phyloP scores from a whole-genome alignment of 2,113 vertebrate genomes.

The Barnardius zonarius region DNA sequence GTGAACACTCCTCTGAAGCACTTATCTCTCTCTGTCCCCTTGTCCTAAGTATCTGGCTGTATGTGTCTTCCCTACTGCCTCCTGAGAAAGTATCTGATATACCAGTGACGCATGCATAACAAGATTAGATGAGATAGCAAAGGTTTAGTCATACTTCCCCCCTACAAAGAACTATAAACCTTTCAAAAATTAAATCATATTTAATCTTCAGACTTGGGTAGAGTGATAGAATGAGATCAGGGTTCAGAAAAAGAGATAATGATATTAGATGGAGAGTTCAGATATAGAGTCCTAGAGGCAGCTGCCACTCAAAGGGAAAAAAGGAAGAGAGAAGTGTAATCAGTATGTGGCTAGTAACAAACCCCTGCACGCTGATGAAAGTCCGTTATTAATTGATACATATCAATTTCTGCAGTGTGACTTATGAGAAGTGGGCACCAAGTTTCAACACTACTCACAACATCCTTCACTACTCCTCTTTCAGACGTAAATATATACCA shows the following conservation, averaged over 20 bases:
- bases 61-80: background rate
- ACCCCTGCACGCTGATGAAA: background rate
- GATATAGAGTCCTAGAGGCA: background rate
- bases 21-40: background rate
- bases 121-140: background rate
- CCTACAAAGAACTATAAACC: background rate
- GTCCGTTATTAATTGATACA: background rate
- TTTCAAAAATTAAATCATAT: background rate
- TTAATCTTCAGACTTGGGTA: background rate
- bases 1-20: background rate
- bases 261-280: background rate
- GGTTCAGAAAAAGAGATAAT: background rate
- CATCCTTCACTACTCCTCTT: background rate
- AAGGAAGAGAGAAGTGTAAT: background rate
- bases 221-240: background rate
- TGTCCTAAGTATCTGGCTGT: background rate
- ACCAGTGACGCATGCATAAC: rapidly evolving
- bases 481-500: background rate
- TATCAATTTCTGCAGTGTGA: background rate
- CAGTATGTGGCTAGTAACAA: background rate
- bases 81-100: background rate
- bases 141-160: background rate
- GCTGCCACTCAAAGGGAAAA: background rate
- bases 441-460: background rate
- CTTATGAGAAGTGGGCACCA: background rate